Conservation (phyloP, 2,888 invertebrate genomes). For the Branchellion lobata region DNA sequence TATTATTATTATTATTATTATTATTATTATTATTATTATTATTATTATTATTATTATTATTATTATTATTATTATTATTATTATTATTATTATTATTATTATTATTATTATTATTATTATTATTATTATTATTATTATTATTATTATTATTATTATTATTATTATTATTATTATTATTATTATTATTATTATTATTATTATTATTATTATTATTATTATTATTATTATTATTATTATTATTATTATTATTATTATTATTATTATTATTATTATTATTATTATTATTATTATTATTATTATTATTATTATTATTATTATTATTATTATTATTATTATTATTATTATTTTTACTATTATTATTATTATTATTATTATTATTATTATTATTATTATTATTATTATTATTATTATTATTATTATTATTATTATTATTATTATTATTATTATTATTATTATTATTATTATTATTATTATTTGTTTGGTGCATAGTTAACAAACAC, state of each 20-base stretch:
- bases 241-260: background rate
- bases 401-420: no score
- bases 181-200: background rate
- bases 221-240: background rate
- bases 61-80: background rate
- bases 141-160: background rate
- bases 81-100: background rate
- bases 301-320: background rate
- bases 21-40: background rate
- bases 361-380: no score
- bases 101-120: background rate
- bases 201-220: background rate
- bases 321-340: no score
- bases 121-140: background rate
- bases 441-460: no score
- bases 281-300: background rate
- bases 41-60: background rate
- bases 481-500: no score
- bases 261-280: background rate
- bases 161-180: background rate
- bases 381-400: no score
- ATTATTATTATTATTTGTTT: no score
- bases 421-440: no score
- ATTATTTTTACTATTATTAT: no score
- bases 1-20: background rate